Evolutionary conservation across 2,797 vertebrate genomes (phyloP).

Genomic region (Platalea minor): DNA sequence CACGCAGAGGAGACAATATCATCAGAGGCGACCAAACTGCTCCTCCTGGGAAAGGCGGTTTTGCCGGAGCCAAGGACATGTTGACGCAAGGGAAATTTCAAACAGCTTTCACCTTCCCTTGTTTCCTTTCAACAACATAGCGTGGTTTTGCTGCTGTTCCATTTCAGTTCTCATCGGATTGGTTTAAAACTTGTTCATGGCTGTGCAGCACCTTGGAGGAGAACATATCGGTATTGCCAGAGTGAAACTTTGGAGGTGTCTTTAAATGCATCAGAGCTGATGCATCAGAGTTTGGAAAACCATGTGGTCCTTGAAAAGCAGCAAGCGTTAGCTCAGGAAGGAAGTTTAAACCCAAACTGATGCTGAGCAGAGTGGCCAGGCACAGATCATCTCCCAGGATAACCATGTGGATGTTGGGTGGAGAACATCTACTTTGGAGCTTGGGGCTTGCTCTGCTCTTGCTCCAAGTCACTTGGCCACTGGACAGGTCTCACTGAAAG

Average conservation of each 20-base stretch:
- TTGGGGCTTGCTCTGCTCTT: not conserved
- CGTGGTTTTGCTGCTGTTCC: not conserved
- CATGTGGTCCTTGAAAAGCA: not conserved
- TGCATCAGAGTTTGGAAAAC: not conserved
- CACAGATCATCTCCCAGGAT: not conserved
- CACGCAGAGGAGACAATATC: not conserved
- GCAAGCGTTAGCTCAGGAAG: fast-evolving
- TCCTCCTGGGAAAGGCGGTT: not conserved
- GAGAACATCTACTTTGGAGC: not conserved
- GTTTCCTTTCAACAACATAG: not conserved
- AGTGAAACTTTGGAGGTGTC: not conserved
- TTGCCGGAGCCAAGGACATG: not conserved
- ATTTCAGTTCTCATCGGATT: not conserved
- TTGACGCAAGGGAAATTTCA: not conserved
- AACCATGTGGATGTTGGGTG: not conserved
- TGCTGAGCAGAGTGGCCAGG: not conserved
- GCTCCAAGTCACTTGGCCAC: not conserved
- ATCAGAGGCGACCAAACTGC: not conserved
- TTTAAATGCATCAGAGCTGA: not conserved
- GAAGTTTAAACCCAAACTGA: not conserved
- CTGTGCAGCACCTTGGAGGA: not conserved
- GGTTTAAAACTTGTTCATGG: not conserved
- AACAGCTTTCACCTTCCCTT: not conserved
- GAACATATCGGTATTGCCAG: not conserved
- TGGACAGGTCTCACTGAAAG: not conserved